Evolutionary conservation across 2,888 invertebrate genomes (phyloP), one percentile per base, ranked within the genome.

Genomic region (Drosophila demipolita): DNA sequence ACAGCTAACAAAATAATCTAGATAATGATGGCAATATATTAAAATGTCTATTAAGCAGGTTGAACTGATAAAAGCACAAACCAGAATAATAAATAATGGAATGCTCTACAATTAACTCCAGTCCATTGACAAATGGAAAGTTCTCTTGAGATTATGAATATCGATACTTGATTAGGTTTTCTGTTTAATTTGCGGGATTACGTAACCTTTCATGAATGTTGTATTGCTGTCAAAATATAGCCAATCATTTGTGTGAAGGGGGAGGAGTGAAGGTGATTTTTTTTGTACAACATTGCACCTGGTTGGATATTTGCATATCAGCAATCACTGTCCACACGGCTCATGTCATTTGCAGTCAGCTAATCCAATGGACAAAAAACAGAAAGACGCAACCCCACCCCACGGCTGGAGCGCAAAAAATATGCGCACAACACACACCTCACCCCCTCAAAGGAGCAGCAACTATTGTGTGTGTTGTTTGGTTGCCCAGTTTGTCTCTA

Each of bases 401-500:
- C 80, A 75, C 60, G 6, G 38, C n/a, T 61, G 38, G 64, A 52
- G 55, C 50, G 52, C 74, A 63, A 61, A 55, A 48, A 59, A 68
- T 40, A 68, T 40, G 38, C 35, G 20, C 15, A 58, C 48, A 65
- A 50, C 67, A 60, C 32, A 50, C 45, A 61, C 55, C 71, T 68
- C 69, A 76, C 77, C 78, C 75, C 65, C 62, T 65, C 65, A 67
- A 54, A 23, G 35, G 58, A 57, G 67, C 66, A 53, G 17, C 49
- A 17, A 33, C 26, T 64, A 49, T 66, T 54, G 63, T 49, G 53
- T 67, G 75, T 70, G 80, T 71, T 67, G 59, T 66, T 57, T 73
- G 69, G 62, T 67, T 75, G 80, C 64, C 80, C 84, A 84, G 87
- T 88, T 83, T 83, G 89, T 78, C 89, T 87, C 84, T 89, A 91